Conservation (phyloP, 2,888 invertebrate genomes). For the Serrognathus titanus region DNA sequence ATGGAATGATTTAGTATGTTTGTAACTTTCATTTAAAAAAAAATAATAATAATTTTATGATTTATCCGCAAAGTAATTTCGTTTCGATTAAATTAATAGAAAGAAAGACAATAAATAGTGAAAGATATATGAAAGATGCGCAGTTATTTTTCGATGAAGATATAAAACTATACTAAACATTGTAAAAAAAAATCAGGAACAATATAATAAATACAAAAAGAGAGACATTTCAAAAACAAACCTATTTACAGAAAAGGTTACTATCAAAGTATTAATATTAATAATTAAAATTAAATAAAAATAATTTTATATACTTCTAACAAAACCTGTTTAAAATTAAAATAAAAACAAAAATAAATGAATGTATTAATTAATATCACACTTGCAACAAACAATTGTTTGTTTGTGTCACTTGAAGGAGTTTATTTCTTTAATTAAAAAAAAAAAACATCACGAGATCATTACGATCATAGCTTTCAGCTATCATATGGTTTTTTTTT, state of each 20-base stretch:
- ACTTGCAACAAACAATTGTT: conserved; percentile 46
- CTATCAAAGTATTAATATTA: conserved; percentile 22
- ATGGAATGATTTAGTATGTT: conserved; percentile 17
- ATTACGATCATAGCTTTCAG: conserved; percentile 36
- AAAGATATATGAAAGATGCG: conserved; percentile 6
- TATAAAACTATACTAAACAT: conserved; percentile 11
- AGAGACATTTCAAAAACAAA: conserved; percentile 35
- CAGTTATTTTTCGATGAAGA: neutral
- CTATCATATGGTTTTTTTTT: conserved; percentile 29
- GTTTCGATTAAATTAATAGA: conserved; percentile 9
- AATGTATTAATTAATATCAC: conserved; percentile 52
- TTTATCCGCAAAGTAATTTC: conserved; percentile 8
- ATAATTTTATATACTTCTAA: conserved; percentile 21
- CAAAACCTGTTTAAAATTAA: conserved; percentile 28
- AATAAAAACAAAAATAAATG: conserved; percentile 43
- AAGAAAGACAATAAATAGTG: conserved; percentile 8
- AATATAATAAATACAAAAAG: conserved; percentile 47
- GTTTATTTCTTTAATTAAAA: conserved; percentile 24
- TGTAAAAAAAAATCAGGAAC: conserved; percentile 44
- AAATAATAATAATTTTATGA: conserved; percentile 1
- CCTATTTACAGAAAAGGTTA: conserved; percentile 37
- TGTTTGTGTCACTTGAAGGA: conserved; percentile 40
- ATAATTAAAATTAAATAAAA: conserved; percentile 25
- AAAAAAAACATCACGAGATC: conserved; percentile 44
- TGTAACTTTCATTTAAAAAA: conserved; percentile 8